Conservation (phyloP, 2,797 vertebrate species). For the Hyperoplus lanceolatus region DNA sequence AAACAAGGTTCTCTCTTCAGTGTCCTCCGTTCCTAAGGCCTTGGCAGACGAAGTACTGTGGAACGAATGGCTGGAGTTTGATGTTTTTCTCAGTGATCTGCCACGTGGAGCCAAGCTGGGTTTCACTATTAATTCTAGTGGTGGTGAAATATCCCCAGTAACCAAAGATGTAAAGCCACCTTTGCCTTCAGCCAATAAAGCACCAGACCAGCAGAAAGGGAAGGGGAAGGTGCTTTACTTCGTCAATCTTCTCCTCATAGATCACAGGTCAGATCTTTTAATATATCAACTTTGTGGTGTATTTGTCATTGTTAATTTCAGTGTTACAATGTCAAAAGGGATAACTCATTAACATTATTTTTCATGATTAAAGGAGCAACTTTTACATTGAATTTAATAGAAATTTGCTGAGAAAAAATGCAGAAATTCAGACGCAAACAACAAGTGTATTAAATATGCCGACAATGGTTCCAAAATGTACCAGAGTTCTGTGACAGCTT, state of each 20-base stretch:
- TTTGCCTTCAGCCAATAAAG: slow-evolving; percentile 39
- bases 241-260: slow-evolving; percentile 87
- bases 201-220: slow-evolving; percentile 69
- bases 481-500: too few species aligned
- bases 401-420: too few species aligned
- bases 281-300: background rate
- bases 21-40: slow-evolving; percentile 74
- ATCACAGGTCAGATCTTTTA: slow-evolving; percentile 80
- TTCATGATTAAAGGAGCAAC: background rate
- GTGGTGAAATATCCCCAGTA: slow-evolving; percentile 48
- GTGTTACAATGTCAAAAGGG: background rate
- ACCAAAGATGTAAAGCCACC: slow-evolving; percentile 41
- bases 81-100: slow-evolving; percentile 82
- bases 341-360: too few species aligned
- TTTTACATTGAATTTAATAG: background rate
- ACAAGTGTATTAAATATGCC: too few species aligned
- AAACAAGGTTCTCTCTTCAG: slow-evolving; percentile 78
- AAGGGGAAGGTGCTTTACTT: slow-evolving; percentile 83
- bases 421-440: background rate
- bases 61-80: slow-evolving; percentile 88
- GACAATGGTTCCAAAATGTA: too few species aligned
- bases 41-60: slow-evolving; percentile 87
- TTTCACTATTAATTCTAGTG: slow-evolving; percentile 77
- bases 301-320: background rate
- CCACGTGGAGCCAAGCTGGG: slow-evolving; percentile 85